Base-by-base conservation (phyloP, 2,113 vertebrate genomes). In the Poeciliopsis occidentalis region DNA sequence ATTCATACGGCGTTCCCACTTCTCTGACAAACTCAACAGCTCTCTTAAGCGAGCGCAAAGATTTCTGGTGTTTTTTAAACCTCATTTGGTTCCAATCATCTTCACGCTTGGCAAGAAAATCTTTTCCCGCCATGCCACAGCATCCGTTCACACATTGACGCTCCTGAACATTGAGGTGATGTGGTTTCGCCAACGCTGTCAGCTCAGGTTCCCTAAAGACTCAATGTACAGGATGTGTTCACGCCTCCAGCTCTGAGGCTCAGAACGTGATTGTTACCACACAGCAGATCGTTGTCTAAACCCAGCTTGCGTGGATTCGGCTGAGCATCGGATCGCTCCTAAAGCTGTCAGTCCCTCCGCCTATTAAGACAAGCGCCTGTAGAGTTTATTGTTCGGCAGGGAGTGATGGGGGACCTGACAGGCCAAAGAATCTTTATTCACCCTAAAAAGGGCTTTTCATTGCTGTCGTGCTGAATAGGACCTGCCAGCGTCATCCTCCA, bases 331-430 rank as follows among this genome's bases (percentile, higher is more conserved):
- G 22, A 63, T 80, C 26, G 31, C 81, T 81, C 86, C 84, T 84
- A 77, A 88, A 87, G 86, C 86, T 92, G 90, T 90, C 90, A 89
- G 79, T 60, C 85, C 79, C 86, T 91, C 82, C 86, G 78, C 68
- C 87, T 91, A 92, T 92, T 92, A 92, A 93, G 91, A 92, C 87
- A 89, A 88, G 90, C 85, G 89, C 87, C 90, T 86, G 87, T 71
- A 83, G 79, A 60, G 69, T 68, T 76, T 78, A 92, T 93, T 91
- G 86, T 93, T 90, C 78, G 44, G 62, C 1, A 7, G 37, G 68
- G 82, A 76, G 72, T 81, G 78, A 71, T 70, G 82, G 85, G 51
- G 73, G 84, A 89, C 86, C 88, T 88, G 91, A 93, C 89, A 89
- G 85, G 87, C 85, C 84, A 70, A 71, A 88, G 85, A 87, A 90